Evolutionary conservation across 2,113 vertebrate species (phyloP), one percentile per base, ranked within the genome.

Genomic region (Cinclus cinclus): DNA sequence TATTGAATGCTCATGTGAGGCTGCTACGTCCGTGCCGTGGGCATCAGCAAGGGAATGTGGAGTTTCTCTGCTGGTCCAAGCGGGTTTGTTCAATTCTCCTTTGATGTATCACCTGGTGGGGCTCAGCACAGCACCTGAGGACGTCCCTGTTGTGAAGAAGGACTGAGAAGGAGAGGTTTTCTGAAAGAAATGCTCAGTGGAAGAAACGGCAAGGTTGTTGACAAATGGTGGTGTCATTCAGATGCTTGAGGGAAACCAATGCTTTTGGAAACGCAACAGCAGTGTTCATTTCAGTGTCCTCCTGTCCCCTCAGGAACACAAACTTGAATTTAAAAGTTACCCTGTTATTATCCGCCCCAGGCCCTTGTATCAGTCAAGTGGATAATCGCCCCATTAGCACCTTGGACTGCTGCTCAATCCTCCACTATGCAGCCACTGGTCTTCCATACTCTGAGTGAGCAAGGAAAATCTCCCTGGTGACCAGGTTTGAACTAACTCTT

Each of bases 21-120:
- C 52, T 63, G 64, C 18, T 73, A 10, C 0, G 1, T 56, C 24
- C 8, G 1, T 47, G 30, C 35, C 0, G 0, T 0, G 1, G 63
- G 30, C 22, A 50, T 25, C 3, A 13, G 59, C 0, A 0, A 42
- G 50, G 30, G 20, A 39, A 74, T 31, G 13, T 53, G 65, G 92
- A 37, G n/a, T 53, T 60, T 39, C 0, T 0, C 18, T 82, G n/a
- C 30, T 49, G 39, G 59, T 79, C 28, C 23, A 56, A 78, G 24
- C 0, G 4, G 11, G 16, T 82, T 91, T 78, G 24, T 39, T 73
- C 37, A 15, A 12, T 60, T 80, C 18, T 67, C 42, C 33, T 71
- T 28, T 41, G 41, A 91, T 53, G 31, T 35, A 12, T 21, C 21
- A 6, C 7, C 23, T 85, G 37, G 28, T 27, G 19, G 37, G 17